A percentile compares a stretch with the other conserved stretches of the same genome.
These are phyloP conservation scores for Erinaceus europaeus DNA, from an alignment of 2,113 vertebrate species.

Conservation along the genomic window DNA sequence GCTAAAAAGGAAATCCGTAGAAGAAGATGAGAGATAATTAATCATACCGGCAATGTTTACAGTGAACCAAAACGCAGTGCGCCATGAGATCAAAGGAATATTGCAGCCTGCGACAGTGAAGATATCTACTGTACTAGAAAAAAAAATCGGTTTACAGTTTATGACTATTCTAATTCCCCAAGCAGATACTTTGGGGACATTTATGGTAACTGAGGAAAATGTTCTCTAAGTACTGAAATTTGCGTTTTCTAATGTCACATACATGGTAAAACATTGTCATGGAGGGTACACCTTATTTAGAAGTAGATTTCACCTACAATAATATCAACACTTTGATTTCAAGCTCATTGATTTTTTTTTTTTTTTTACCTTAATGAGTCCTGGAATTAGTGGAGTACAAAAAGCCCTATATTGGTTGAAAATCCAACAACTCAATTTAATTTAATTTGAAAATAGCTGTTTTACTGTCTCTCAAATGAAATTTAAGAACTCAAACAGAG, in stretches of 20 bases:
- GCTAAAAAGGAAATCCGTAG: constrained; percentile 24
- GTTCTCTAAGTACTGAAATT: constrained; percentile 56
- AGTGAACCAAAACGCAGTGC: constrained; percentile 43
- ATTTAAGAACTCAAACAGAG: constrained; percentile 83
- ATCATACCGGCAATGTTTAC: constrained; percentile 46
- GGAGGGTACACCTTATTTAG: constrained; percentile 53
- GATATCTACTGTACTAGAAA: constrained; percentile 46
- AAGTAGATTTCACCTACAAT: constrained; percentile 74
- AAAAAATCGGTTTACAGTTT: constrained; percentile 62
- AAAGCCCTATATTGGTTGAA: constrained; percentile 74
- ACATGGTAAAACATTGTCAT: constrained; percentile 62
- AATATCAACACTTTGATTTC: constrained; percentile 75
- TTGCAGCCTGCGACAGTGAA: constrained; percentile 47
- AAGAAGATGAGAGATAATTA: constrained; percentile 56
- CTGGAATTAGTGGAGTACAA: constrained; percentile 78
- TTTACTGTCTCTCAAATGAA: constrained; percentile 81
- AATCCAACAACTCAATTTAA: constrained; percentile 79
- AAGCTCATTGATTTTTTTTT: constrained; percentile 75
- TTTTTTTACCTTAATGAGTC: constrained; percentile 70
- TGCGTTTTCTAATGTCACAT: constrained; percentile 65
- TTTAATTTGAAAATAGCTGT: constrained; percentile 82
- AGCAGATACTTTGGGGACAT: constrained; percentile 38
- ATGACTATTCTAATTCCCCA: constrained; percentile 58
- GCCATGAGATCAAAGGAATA: constrained; percentile 47
- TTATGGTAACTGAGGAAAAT: constrained; percentile 64